Evolutionary conservation across 2,113 vertebrate species (phyloP), one percentile per base, ranked within the genome.

Genomic region (Cisticola juncidis): DNA sequence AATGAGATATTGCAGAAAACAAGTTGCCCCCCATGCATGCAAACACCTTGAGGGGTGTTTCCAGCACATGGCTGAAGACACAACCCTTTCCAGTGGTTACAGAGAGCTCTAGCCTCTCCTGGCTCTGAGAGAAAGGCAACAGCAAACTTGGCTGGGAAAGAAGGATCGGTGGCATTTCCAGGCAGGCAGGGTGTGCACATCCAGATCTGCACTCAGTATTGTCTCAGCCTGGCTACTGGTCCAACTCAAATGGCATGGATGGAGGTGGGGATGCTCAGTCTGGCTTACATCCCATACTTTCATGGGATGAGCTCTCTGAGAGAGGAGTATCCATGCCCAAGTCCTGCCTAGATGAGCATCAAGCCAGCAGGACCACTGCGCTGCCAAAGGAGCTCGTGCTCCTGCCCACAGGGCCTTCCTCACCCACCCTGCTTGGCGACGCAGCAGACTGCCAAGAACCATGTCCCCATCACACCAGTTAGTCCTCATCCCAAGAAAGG

Each of bases 221-320:
- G 21, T 25, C 47, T 71, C 70, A 71, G 51, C 12, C 36, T 1
- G 0, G 45, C 45, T 20, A 23, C 28, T 29, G n/a, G 19, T 92
- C 66, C 1, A 2, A 53, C 42, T 42, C 28, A 48, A 53, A 81
- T 0, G 1, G 61, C 86, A 51, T 0, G 0, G 71, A 8, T 0
- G 0, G 57, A 82, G 47, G 33, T 48, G 26, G 11, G 45, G 73
- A 81, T 68, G 57, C 65, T 94, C 81, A 50, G 76, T 23, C 42
- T 1, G 3, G 36, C 36, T 90, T 26, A 38, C 0, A 4, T 40
- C 35, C 31, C 4, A 0, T 23, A 38, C 0, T 0, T 28, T 53
- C 42, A 4, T 0, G 2, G 33, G 9, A 45, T 47, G 42, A 72
- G 23, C 36, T 77, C 25, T 36, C 19, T 5, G 0, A 33, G 40